Conservation (phyloP, 1,140 invertebrate genomes). For the Drosophila repleta region DNA sequence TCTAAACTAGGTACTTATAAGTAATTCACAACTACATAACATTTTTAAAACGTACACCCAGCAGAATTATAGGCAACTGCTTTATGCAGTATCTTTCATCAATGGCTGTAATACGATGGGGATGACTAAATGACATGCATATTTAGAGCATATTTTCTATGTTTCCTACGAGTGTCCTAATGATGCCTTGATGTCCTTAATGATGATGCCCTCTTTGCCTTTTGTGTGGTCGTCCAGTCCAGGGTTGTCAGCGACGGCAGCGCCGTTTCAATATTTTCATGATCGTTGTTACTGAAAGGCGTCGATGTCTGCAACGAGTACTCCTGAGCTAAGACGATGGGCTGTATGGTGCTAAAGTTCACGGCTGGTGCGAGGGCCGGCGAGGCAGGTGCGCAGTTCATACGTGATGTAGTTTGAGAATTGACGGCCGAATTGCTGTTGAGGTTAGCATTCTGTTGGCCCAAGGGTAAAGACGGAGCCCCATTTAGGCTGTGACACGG, state of each 20-base stretch:
- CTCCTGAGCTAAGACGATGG: constrained; percentile 58
- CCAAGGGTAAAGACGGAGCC: constrained; percentile 39
- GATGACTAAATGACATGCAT: constrained; percentile 9
- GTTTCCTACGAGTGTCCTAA: constrained; percentile 14
- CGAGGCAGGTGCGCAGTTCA: constrained; percentile 57
- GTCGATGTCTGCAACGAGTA: constrained; percentile 60
- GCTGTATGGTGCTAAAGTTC: constrained; percentile 64
- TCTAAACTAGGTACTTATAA: constrained; percentile 18
- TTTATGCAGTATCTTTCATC: constrained; percentile 10
- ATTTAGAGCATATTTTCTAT: constrained; percentile 30
- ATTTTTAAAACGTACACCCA: constrained; percentile 36
- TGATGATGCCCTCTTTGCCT: constrained; percentile 34
- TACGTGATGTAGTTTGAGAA: constrained; percentile 27
- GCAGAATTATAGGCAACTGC: constrained; percentile 15
- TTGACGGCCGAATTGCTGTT: constrained; percentile 49
- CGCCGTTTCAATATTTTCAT: constrained; percentile 11
- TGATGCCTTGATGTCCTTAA: constrained; percentile 50
- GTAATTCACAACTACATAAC: constrained; percentile 30
- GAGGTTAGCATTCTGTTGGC: constrained; percentile 40
- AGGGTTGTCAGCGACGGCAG: constrained; percentile 40
- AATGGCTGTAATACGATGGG: constrained; percentile 25
- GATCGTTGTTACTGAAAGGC: constrained; percentile 41
- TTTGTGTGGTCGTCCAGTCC: constrained; percentile 47
- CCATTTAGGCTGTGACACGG: constrained; percentile 55
- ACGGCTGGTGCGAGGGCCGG: constrained; percentile 49